Conservation (phyloP, 2,797 vertebrate genomes). For the Macropus fuliginosus region DNA sequence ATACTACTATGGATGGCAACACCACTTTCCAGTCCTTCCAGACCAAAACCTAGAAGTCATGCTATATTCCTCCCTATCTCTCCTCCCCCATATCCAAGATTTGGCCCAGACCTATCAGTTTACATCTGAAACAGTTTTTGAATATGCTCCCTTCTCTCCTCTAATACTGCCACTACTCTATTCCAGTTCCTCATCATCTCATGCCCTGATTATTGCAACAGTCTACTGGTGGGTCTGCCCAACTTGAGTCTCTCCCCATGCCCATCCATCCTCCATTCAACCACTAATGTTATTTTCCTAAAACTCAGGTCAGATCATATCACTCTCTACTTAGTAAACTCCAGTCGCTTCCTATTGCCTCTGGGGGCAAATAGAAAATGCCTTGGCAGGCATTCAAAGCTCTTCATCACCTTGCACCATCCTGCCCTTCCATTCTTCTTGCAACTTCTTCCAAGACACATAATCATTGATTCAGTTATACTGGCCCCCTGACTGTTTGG, state of each 20-base stretch:
- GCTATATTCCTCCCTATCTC: not conserved
- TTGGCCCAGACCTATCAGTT: not conserved
- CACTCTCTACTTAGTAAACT: not conserved
- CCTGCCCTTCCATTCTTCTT: no score
- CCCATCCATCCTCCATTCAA: not conserved
- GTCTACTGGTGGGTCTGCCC: not conserved
- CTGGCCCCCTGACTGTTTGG: no score
- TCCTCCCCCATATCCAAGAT: not conserved
- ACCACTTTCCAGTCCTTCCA: not conserved
- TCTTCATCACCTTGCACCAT: not conserved
- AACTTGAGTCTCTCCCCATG: not conserved
- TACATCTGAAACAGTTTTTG: not conserved
- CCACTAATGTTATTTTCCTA: not conserved
- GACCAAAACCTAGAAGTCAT: not conserved
- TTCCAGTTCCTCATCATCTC: not conserved
- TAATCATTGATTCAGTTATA: no score
- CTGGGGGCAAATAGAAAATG: not conserved
- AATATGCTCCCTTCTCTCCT: not conserved
- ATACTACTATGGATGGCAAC: not conserved
- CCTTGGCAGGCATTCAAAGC: not conserved
- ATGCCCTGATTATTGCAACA: not conserved
- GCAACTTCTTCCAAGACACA: no score
- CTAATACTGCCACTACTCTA: not conserved
- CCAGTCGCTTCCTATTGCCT: not conserved
- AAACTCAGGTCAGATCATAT: not conserved